Base-by-base conservation (phyloP, 2,113 vertebrate species). In the Cichladusa arquata region DNA sequence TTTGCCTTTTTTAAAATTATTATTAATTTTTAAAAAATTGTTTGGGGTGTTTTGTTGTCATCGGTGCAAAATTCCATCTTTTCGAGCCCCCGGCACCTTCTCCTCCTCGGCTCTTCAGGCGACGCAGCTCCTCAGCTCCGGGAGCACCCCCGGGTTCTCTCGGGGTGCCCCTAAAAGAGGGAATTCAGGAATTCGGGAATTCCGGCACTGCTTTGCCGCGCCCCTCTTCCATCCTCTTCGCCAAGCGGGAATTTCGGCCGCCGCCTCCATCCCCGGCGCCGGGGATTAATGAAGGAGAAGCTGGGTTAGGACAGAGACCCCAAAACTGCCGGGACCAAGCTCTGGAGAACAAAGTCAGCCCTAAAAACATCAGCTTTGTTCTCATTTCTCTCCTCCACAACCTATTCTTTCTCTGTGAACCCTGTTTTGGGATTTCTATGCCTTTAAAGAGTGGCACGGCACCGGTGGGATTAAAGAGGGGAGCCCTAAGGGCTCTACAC, bases 271-370 rank as follows among this genome's bases (percentile, higher is more conserved):
- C 80, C 66, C 73, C 9, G 5, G 71, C 19, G 5, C 57, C 22
- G 12, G 61, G 85, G 89, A 91, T 96, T 96, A 92, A 96, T 34
- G 84, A 86, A 91, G 96, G 94, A 96, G 96, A 93, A 94, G 93
- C 57, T 77, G 93, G 87, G 65, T 79, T 50, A 65, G 88, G 84
- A 42, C 73, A 50, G 44, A 72, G 72, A 40, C 44, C 64, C 34
- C 3, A 3, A 53, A 25, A 56, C 83, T 80, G 60, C 47, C 3
- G 1, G 69, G 53, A 61, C 40, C 3, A 2, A 56, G 33, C 51
- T 78, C 61, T 3, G 19, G 34, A 51, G 42, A 47, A 16, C 2
- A 51, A 70, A 66, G 14, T 50, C 47, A 11, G 51, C 53, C 31
- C 60, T 69, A 65, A 72, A 88, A 89, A 8, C 23, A 4, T 23